phyloP scores from a whole-genome alignment of 1,140 invertebrate species.

The Whitmania pigra region DNA sequence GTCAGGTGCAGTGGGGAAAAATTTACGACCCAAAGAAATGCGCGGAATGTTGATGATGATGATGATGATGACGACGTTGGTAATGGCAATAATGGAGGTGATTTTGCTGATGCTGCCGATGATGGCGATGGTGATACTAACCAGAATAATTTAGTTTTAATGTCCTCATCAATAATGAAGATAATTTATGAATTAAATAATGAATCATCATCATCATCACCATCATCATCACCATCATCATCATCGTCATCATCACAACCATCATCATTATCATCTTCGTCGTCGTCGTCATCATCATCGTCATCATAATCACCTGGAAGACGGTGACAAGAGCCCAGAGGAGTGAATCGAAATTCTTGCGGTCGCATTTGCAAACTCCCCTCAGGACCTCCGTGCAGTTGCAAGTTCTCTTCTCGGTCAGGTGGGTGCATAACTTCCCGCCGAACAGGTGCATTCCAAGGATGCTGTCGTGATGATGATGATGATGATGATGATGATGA shows the following conservation, averaged over 20 bases:
- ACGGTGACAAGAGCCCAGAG: conserved; percentile 96
- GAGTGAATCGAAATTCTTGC: conserved; percentile 83
- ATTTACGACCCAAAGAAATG: no score
- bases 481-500: neutral
- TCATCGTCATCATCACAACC: neutral
- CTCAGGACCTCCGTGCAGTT: conserved; percentile 71
- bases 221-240: neutral
- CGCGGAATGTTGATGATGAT: no score
- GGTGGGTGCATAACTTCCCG: conserved; percentile 90
- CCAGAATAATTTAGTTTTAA: no score
- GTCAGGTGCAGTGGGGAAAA: no score
- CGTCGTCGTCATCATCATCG: neutral
- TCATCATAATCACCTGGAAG: conserved; percentile 64
- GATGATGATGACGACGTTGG: no score
- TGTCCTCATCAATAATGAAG: neutral
- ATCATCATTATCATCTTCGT: conserved; percentile 4
- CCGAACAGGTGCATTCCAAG: conserved; percentile 99
- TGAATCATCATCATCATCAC: neutral
- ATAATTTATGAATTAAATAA: neutral
- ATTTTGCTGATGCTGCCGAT: no score
- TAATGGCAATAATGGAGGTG: no score
- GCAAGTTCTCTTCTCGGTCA: conserved; percentile 61
- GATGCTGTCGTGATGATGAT: conserved; percentile 58
- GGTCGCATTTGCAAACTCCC: conserved; percentile 47
- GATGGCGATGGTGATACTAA: no score